Conservation (phyloP, 64 coral and sea anemone genomes). For the Dendronephthya gigantea region DNA sequence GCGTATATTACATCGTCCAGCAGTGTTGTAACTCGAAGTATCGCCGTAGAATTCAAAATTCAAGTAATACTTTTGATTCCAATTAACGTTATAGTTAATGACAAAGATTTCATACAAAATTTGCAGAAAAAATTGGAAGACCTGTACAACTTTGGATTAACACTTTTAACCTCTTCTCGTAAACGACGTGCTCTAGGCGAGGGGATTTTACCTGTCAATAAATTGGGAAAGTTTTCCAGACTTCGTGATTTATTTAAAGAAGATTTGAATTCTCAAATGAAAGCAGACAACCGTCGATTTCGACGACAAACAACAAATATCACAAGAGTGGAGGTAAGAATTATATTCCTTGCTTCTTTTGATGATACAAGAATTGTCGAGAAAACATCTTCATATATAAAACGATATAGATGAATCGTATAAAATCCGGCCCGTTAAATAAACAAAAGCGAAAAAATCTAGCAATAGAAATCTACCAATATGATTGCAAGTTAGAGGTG, state of each 20-base stretch:
- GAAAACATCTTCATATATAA: no score
- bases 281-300: neutral
- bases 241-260: neutral
- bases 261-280: neutral
- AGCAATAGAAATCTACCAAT: no score
- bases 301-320: neutral
- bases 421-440: no score
- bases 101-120: neutral
- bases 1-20: neutral
- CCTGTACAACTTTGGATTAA: neutral
- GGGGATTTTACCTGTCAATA: neutral
- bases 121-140: neutral
- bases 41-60: neutral
- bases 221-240: no score
- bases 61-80: neutral
- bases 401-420: no score
- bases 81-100: neutral
- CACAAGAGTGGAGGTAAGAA: neutral
- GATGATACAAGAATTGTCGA: no score
- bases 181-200: neutral
- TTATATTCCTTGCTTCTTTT: neutral
- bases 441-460: no score
- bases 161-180: neutral
- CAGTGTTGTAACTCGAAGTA: neutral
- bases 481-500: no score